A percentile compares a stretch with the other conserved stretches of the same genome.
Conservation (phyloP, 2,888 invertebrate species). For the Tromatobia lineatoria region DNA sequence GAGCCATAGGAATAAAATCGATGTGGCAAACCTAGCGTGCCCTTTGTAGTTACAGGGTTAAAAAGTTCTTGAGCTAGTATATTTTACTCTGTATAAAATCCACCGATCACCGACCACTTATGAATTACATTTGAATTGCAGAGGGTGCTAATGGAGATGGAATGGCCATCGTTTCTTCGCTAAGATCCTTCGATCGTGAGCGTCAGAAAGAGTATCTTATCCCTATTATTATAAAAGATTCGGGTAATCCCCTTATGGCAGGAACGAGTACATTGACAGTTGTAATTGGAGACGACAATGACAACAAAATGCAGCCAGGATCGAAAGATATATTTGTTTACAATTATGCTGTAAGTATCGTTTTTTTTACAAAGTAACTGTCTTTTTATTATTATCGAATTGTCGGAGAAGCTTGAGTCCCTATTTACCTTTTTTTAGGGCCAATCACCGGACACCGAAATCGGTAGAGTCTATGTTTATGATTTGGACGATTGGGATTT, state of each 20-base stretch:
- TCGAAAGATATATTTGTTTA: constrained; percentile 99
- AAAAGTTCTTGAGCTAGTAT: too few relatives aligned
- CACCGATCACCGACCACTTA: background rate
- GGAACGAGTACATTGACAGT: constrained; percentile 98
- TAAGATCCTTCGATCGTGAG: constrained; percentile 97
- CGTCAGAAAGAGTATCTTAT: constrained; percentile 98
- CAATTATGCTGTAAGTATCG: constrained; percentile 91
- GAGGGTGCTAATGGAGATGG: constrained; percentile 99
- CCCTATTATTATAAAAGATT: constrained; percentile 98
- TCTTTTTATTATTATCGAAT: background rate
- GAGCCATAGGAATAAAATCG: too few relatives aligned
- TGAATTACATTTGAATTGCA: constrained; percentile 80
- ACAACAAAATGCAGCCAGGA: constrained; percentile 99
- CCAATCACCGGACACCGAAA: constrained; percentile 95
- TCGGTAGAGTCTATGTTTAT: constrained; percentile 98
- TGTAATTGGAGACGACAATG: constrained; percentile 99
- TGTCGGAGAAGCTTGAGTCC: background rate
- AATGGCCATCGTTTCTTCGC: constrained; percentile 98
- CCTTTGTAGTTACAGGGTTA: too few relatives aligned
- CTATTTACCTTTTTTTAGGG: constrained; percentile 87
- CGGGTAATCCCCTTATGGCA: constrained; percentile 98
- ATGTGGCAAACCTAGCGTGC: too few relatives aligned
- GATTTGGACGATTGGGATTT: constrained; percentile 99
- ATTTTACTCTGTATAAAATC: background rate
- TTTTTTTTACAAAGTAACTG: background rate